Percentiles rank a stretch among this genome's conserved stretches.
phyloP scores from a whole-genome alignment of 2,888 invertebrate genomes.

The Tetragonula carbonaria region DNA sequence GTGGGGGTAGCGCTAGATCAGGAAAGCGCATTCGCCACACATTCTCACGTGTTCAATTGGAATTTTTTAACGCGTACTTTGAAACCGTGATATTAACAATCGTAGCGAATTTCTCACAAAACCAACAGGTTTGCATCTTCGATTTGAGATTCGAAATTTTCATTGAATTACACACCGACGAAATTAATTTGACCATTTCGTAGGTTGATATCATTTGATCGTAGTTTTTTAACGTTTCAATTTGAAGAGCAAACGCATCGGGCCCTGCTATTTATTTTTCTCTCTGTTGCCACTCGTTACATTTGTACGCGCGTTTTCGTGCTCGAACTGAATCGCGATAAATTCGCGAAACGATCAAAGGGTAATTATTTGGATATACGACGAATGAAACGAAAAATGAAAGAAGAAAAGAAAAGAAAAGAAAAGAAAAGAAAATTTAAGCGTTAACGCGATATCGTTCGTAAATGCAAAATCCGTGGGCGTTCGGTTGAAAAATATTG shows the following conservation, averaged over 20 bases:
- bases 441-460: neutral
- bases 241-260: neutral
- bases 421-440: too few relatives aligned
- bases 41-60: too few relatives aligned
- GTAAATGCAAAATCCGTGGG: neutral
- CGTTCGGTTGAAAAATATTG: constrained; percentile 25
- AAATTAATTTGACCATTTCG: neutral
- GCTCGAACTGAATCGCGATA: neutral
- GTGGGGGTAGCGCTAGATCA: too few relatives aligned
- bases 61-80: too few relatives aligned
- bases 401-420: neutral
- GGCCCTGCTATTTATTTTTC: neutral
- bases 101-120: too few relatives aligned
- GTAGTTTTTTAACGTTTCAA: neutral
- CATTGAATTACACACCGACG: neutral
- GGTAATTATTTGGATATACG: neutral
- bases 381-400: neutral
- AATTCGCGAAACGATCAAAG: constrained; percentile 9
- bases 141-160: neutral
- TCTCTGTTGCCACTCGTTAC: neutral
- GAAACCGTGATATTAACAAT: too few relatives aligned
- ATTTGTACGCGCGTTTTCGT: neutral
- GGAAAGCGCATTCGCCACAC: too few relatives aligned
- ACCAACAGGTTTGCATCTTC: too few relatives aligned
- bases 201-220: neutral